These are phyloP conservation scores for Azemiops feae DNA, from an alignment of 2,113 vertebrate genomes.

Conservation along the genomic window DNA sequence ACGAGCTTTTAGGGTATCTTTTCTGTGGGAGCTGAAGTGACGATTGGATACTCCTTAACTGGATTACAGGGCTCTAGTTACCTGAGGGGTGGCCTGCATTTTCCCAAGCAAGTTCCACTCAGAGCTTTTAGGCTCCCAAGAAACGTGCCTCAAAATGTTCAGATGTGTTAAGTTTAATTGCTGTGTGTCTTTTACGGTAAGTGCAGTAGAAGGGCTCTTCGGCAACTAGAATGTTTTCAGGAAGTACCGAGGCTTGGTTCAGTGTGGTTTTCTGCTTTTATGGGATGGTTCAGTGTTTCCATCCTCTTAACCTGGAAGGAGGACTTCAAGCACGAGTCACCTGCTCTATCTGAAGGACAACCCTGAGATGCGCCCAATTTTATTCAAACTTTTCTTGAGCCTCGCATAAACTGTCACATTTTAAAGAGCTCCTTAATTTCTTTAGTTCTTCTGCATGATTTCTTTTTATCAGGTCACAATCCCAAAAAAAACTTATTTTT, in stretches of 20 bases:
- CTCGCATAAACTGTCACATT: conserved; percentile 3
- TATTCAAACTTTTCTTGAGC: not conserved
- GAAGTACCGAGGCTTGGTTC: not conserved
- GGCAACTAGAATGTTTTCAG: not conserved
- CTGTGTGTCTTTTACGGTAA: conserved; percentile 36
- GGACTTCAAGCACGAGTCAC: not conserved
- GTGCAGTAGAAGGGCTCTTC: not conserved
- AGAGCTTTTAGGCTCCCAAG: not conserved
- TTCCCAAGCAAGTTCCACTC: not conserved
- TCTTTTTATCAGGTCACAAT: conserved; percentile 29
- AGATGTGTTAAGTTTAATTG: fast-evolving
- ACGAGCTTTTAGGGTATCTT: not conserved
- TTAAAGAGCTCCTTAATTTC: not conserved
- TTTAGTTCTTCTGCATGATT: not conserved
- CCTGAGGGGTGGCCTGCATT: not conserved
- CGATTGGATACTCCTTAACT: not conserved
- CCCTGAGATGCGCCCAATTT: not conserved
- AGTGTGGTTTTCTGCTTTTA: not conserved
- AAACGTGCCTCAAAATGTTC: conserved; percentile 37
- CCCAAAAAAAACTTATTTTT: not conserved
- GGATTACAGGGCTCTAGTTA: not conserved
- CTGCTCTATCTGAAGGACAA: not conserved
- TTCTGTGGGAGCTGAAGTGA: not conserved
- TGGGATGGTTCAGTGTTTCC: not conserved
- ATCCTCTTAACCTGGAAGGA: not conserved